A percentile compares a stretch with the other conserved stretches of the same genome.
These are phyloP conservation scores for Agrotis exclamationis DNA, from an alignment of 2,888 invertebrate species.

Conservation along the genomic window DNA sequence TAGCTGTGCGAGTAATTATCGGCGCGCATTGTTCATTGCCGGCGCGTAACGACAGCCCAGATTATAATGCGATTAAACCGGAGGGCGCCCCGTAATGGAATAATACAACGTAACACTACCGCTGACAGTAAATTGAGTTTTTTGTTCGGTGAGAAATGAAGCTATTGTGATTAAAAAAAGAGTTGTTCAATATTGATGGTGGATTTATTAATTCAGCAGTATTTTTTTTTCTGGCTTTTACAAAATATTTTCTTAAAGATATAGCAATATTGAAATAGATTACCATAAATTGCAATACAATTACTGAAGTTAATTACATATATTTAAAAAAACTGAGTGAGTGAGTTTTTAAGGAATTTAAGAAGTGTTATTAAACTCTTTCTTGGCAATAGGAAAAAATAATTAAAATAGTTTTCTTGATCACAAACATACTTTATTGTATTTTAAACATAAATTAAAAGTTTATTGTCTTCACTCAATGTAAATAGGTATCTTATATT, in stretches of 20 bases:
- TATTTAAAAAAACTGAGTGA: too few species aligned
- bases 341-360: too few species aligned
- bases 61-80: conserved; percentile 72
- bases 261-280: too few species aligned
- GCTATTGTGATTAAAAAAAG: conserved; percentile 38
- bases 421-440: background rate
- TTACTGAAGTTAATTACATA: background rate
- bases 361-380: too few species aligned
- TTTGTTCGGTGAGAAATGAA: conserved; percentile 21
- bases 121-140: conserved; percentile 59
- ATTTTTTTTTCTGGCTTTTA: background rate
- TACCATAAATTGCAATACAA: background rate
- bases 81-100: conserved; percentile 64
- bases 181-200: conserved; percentile 22
- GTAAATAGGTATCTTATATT: background rate
- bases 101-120: conserved; percentile 62
- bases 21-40: conserved; percentile 74
- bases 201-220: background rate
- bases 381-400: background rate
- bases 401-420: background rate
- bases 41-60: conserved; percentile 73
- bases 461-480: too few species aligned
- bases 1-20: conserved; percentile 76
- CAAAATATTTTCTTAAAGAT: too few species aligned
- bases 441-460: background rate